A percentile compares a stretch with the other conserved stretches of the same genome.
These are phyloP conservation scores for Eurytoma adleriae DNA, from an alignment of 2,888 invertebrate species.

Conservation along the genomic window DNA sequence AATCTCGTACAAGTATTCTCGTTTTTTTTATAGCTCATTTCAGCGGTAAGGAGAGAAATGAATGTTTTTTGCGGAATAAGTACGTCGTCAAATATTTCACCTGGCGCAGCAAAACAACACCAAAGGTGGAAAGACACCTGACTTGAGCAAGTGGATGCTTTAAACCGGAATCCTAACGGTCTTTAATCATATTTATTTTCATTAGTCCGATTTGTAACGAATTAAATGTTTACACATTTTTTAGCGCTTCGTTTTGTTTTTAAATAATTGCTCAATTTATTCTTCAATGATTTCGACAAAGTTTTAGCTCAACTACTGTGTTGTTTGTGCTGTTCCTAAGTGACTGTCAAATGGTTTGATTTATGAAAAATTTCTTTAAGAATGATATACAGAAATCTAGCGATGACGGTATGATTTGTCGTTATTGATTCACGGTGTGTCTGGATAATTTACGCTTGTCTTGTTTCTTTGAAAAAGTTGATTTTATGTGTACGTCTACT, in stretches of 20 bases:
- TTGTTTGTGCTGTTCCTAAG: too few relatives aligned
- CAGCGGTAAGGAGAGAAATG: slow-evolving; percentile 6
- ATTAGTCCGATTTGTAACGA: neutral
- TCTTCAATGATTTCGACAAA: too few relatives aligned
- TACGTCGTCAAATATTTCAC: neutral
- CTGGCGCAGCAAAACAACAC: slow-evolving; percentile 23
- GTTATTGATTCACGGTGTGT: slow-evolving; percentile 8
- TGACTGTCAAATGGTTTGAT: too few relatives aligned
- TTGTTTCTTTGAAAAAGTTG: neutral
- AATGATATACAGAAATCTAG: too few relatives aligned
- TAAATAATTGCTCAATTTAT: too few relatives aligned
- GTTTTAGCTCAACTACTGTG: too few relatives aligned
- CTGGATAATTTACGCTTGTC: neutral
- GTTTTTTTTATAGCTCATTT: slow-evolving; percentile 4
- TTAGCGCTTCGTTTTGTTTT: too few relatives aligned
- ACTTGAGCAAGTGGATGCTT: neutral
- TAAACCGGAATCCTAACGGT: slow-evolving; percentile 22
- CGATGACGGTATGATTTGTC: slow-evolving; percentile 16
- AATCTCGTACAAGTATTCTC: neutral
- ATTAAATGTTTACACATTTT: too few relatives aligned
- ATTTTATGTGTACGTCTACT: slow-evolving; percentile 4
- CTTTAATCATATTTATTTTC: neutral
- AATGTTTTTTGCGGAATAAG: neutral
- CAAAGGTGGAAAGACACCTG: slow-evolving; percentile 47
- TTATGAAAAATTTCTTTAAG: too few relatives aligned